Evolutionary conservation across 2,888 invertebrate species (phyloP).

Genomic region (Dasypolia templi): DNA sequence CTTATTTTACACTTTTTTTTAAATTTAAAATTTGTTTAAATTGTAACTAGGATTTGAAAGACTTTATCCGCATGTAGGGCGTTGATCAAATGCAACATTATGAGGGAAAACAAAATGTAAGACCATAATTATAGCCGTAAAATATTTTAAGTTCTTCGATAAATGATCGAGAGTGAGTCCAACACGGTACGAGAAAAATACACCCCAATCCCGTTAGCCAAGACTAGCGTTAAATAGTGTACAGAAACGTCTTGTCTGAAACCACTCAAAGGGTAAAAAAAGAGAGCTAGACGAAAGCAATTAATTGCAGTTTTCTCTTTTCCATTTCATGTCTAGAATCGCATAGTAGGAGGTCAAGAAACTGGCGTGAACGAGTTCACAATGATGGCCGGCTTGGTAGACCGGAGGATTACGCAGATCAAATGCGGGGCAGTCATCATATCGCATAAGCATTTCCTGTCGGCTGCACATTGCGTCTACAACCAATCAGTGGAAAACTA

Average conservation of each 20-base stretch:
- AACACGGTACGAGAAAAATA: too few relatives aligned
- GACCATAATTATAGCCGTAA: not conserved
- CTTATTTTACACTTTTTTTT: too few relatives aligned
- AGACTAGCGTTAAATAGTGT: not conserved
- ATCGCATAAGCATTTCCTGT: slow-evolving; percentile 80
- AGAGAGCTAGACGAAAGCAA: not conserved
- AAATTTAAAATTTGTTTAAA: not conserved
- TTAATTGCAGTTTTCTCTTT: not conserved
- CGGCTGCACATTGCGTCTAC: slow-evolving; percentile 91
- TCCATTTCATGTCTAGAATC: slow-evolving; percentile 72
- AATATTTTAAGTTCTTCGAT: too few relatives aligned
- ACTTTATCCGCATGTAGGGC: not conserved
- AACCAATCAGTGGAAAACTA: slow-evolving; percentile 73
- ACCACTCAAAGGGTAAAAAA: not conserved
- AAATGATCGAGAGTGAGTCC: not conserved
- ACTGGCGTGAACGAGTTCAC: slow-evolving; percentile 82
- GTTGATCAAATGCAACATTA: not conserved
- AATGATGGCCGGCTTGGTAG: slow-evolving; percentile 79
- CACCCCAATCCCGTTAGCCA: not conserved
- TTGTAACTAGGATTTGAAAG: not conserved
- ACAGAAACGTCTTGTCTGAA: too few relatives aligned
- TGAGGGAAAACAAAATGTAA: too few relatives aligned
- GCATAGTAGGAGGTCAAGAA: slow-evolving; percentile 84
- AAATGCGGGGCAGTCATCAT: slow-evolving; percentile 90
- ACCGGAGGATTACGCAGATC: slow-evolving; percentile 74